Base-by-base conservation (phyloP, 37 sponge, comb jelly and placozoan species). In the Hormiphora californensis region DNA sequence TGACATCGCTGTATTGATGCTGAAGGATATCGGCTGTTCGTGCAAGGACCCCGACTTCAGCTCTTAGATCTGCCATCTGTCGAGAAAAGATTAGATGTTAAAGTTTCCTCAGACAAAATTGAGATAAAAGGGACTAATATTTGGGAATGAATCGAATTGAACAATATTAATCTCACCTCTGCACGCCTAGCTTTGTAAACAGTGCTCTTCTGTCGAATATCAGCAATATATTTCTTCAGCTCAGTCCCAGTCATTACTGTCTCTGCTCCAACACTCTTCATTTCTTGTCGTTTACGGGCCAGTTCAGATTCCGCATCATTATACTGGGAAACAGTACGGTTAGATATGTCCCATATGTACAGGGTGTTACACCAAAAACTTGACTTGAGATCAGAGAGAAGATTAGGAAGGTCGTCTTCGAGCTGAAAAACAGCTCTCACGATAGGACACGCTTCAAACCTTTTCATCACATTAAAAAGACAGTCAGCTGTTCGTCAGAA, bases 21-120 rank as follows among this genome's bases (percentile, higher is more conserved):
- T 91, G 91, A 9, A 96, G 89, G 7, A 96, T 89, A 31, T 92
- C 97, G 23, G 92, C 99, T 27, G 99, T 93, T 39, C 95, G 69
- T 40, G 91, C 87, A 5, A 98, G 88, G 17, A 95, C 95, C 25
- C 99, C 95, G 59, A 51, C 91, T 85, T 95, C 99, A 19, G 95
- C 95, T 27, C 90, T 88, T 23, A 92, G 4, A 2, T 59, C 86
- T 35, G 91, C 90, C 55, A 98, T 32, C 89, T 95, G 81, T 21
- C 7, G 38, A 49, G 53, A 49, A 49, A 49, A 49, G 53, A 9
- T 49, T 15, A 49, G 53, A 17, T 49, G 9, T 49, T 15, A 49
- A 17, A 49, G 15, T 49, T 49, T 15, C 53, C 9, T 49, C 53
- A 49, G 53, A 49, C 9, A 49, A 9, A 49, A 49, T 49, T 17